Percentiles rank a stretch among this genome's conserved stretches.
phyloP scores from a whole-genome alignment of 2,888 invertebrate genomes.

The Limnephilus auricula region DNA sequence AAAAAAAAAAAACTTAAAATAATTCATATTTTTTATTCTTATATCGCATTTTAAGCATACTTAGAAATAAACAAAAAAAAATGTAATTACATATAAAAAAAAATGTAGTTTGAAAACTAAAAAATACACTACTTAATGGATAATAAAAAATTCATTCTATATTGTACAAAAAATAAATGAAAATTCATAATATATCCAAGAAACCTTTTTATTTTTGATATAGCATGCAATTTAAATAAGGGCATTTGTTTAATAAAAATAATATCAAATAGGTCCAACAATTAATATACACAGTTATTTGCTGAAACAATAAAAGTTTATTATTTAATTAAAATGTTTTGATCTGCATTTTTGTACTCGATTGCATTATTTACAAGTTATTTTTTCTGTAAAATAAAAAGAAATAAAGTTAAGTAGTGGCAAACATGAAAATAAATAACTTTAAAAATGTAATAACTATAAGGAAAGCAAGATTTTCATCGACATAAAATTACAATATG shows the following conservation, averaged over 20 bases:
- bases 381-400: not conserved
- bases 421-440: not conserved
- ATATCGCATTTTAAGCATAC: not conserved
- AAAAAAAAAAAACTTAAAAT: not conserved
- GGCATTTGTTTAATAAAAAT: constrained; percentile 20
- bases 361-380: not conserved
- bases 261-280: constrained; percentile 5
- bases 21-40: not conserved
- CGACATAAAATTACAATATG: not conserved
- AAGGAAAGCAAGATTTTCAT: not conserved
- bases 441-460: not conserved
- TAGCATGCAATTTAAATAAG: not conserved
- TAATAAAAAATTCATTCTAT: not conserved
- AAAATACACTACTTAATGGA: not conserved
- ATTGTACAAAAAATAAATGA: not conserved
- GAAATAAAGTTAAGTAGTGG: not conserved
- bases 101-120: not conserved
- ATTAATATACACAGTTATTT: not conserved
- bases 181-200: not conserved
- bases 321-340: not conserved
- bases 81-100: not conserved
- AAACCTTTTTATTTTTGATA: not conserved
- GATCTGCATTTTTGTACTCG: not conserved
- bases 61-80: not conserved
- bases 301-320: not conserved